These are phyloP conservation scores for Aurelia sp. DNA, from an alignment of 30 jellyfish, hydroid and myxozoan genomes.

Conservation along the genomic window DNA sequence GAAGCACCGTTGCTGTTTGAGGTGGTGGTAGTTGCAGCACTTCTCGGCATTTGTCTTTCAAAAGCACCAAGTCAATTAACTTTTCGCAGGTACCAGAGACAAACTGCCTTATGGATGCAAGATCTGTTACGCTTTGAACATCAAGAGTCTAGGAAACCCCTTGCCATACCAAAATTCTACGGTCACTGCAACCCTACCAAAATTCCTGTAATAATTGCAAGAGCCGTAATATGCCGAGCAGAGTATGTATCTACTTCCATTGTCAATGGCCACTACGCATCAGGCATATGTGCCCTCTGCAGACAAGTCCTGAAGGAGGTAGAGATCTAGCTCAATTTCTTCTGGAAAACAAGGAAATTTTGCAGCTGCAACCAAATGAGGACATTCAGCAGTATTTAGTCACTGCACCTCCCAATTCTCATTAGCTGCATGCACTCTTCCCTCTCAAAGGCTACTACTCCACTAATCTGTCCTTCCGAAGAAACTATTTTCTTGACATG, in stretches of 20 bases:
- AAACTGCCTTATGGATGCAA: conserved; percentile 36
- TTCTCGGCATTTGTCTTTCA: too few species aligned
- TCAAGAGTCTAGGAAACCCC: conserved; percentile 18
- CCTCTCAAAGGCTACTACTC: not conserved
- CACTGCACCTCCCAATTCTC: conserved; percentile 22
- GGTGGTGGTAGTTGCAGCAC: too few species aligned
- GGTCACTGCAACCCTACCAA: conserved; percentile 21
- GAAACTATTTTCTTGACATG: too few species aligned
- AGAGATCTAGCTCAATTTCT: not conserved
- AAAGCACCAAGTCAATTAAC: not conserved
- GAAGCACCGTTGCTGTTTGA: too few species aligned
- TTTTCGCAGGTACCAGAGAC: conserved; percentile 27
- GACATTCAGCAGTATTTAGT: not conserved
- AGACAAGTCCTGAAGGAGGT: too few species aligned
- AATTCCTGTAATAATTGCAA: not conserved
- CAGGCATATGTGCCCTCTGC: too few species aligned
- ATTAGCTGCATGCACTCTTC: not conserved
- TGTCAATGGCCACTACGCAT: too few species aligned
- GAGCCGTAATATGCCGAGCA: too few species aligned
- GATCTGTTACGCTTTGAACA: conserved; percentile 13
- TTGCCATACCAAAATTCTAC: conserved; percentile 2
- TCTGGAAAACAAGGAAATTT: conserved; percentile 12
- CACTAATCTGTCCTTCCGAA: too few species aligned
- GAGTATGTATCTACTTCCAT: too few species aligned
- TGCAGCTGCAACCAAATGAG: conserved; percentile 10